Evolutionary conservation across 1,140 invertebrate species (phyloP), one percentile per base, ranked within the genome.

Genomic region (Nebria ingens): DNA sequence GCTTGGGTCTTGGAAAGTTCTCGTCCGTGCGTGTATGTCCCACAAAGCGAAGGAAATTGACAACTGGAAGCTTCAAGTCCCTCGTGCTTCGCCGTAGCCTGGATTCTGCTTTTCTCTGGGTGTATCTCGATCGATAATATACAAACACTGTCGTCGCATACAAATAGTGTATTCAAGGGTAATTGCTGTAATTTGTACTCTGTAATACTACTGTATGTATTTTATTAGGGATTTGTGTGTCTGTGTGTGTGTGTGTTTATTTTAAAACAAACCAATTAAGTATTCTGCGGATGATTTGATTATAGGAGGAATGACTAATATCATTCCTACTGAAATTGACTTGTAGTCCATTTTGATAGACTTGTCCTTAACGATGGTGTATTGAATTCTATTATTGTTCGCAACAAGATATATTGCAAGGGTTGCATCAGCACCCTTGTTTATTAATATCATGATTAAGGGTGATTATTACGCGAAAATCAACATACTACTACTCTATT

Each of bases 121-220:
- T 4, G n/a, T n/a, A n/a, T n/a, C n/a, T n/a, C n/a, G 40, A 45
- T 45, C 40, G 40, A 45, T 45, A 45, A 34, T 34, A 34, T 34
- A 34, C 25, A 34, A 34, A 17, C 40, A 45, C 3, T 17, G 40
- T n/a, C 40, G 40, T 4, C 40, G 40, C 15, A 45, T 45, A 17
- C 40, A 45, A 45, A 45, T 17, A 45, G 15, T 11, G 40, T 17
- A 17, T 17, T 45, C 6, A 17, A 12, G 40, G 40, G 15, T 45
- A 45, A 45, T 45, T 45, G 40, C 40, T 45, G 40, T 17, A 11
- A 45, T 45, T 45, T 45, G 40, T 45, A 45, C 15, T 11, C n/a
- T n/a, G n/a, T n/a, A n/a, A 17, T 17, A 45, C 9, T 45, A 45
- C 4, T 17, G 40, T 3, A 45, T 34, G 25, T n/a, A n/a, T n/a